Conservation (phyloP, 2,113 vertebrate species). For the Clarias gariepinus region DNA sequence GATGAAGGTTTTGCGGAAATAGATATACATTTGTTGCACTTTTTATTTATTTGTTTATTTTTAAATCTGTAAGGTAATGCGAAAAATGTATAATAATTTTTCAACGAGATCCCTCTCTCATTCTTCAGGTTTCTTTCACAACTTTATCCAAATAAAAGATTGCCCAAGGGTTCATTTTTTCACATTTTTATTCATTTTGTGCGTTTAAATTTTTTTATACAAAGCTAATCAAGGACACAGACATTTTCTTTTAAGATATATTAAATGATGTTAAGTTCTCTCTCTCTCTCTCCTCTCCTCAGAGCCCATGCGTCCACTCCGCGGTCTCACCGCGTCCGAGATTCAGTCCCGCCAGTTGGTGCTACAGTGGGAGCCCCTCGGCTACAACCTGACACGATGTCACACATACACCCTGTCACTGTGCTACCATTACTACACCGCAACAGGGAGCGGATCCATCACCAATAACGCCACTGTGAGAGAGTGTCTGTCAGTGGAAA, state of each 20-base stretch:
- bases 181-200: background rate
- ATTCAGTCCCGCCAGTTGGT: constrained; percentile 90
- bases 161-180: background rate
- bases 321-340: constrained; percentile 85
- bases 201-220: background rate
- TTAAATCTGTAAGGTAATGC: background rate
- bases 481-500: constrained; percentile 88
- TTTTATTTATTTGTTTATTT: no score
- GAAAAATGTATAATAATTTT: background rate
- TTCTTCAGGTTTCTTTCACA: background rate
- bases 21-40: background rate
- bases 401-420: constrained; percentile 88
- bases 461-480: constrained; percentile 84
- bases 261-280: background rate
- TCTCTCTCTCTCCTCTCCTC: constrained; percentile 18
- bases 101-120: no score
- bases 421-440: constrained; percentile 86
- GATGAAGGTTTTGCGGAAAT: background rate
- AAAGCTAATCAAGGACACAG: background rate
- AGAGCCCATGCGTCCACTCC: constrained; percentile 93
- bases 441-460: constrained; percentile 65
- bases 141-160: background rate
- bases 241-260: background rate
- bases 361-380: constrained; percentile 91
- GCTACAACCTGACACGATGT: constrained; percentile 94